Conservation (phyloP, 2,113 vertebrate species). For the rat (Rattus norvegicus) region GRCr8 NC_086021.1:76508501-76509000, state of each 20-base stretch:
- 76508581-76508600: not conserved
- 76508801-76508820: constrained; percentile 49
- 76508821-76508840: constrained; percentile 64
- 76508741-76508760: not conserved
- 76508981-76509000: not conserved
- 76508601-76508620: not conserved
- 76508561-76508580: constrained; percentile 1
- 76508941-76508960: not conserved
- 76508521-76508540: constrained; percentile 14
- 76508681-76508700: not conserved
- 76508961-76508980: not conserved
- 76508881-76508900: constrained; percentile 65
- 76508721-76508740: not conserved
- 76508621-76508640: not conserved
- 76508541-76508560: not conserved
- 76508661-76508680: constrained; percentile 26
- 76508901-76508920: not conserved
- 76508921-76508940: constrained; percentile 75
- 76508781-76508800: too few relatives aligned
- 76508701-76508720: constrained; percentile 14
- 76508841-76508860: constrained; percentile 73
- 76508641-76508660: not conserved
- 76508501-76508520: not conserved
- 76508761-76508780: too few relatives aligned
- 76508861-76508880: constrained; percentile 73